Evolutionary conservation across 2,113 vertebrate species (phyloP).

Genomic region (Psephotus haematonotus): DNA sequence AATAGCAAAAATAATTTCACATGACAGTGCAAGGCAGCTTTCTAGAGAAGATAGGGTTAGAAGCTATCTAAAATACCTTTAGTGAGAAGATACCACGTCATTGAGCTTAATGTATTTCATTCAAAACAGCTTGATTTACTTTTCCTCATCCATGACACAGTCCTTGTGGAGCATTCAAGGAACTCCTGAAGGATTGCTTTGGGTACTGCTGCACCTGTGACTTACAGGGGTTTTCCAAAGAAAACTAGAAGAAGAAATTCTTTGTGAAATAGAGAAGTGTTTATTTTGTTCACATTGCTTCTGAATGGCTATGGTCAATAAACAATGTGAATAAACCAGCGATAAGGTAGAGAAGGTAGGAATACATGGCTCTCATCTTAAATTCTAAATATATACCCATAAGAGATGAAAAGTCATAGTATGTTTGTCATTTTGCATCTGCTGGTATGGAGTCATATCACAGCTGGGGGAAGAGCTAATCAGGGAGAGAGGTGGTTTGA

Average conservation of each 20-base stretch:
- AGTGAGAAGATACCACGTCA: background rate
- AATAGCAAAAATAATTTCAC: background rate
- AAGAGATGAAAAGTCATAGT: background rate
- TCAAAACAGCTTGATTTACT: background rate
- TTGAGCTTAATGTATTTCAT: background rate
- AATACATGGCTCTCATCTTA: rapidly evolving
- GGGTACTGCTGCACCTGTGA: rapidly evolving
- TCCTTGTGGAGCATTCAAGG: background rate
- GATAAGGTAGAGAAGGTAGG: background rate
- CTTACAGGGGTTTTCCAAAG: background rate
- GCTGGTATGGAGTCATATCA: background rate
- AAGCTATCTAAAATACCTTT: background rate
- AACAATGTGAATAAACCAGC: rapidly evolving
- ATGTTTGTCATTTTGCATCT: background rate
- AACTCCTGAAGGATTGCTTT: background rate
- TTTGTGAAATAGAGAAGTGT: background rate
- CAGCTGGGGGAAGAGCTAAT: background rate
- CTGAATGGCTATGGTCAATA: background rate
- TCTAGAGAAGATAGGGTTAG: background rate
- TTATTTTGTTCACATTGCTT: background rate
- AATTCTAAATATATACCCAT: rapidly evolving
- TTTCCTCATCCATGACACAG: background rate
- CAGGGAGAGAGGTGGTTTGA: background rate
- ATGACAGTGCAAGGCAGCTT: background rate
- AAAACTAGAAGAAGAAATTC: background rate